Evolutionary conservation across 2,888 invertebrate species (phyloP).

Genomic region (Oxyscelio sp.): DNA sequence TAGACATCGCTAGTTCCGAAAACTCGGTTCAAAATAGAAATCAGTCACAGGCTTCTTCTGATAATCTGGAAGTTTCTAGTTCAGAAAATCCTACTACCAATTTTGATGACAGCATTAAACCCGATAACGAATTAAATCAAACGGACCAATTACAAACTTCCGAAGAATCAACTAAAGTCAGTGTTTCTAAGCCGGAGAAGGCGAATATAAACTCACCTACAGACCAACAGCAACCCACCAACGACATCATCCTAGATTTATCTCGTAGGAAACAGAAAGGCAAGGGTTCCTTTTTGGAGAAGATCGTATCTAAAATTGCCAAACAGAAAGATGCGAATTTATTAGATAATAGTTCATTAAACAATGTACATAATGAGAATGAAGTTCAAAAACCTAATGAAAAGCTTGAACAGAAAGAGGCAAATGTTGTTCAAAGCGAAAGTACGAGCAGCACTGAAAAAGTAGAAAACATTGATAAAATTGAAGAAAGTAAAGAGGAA

Average conservation of each 20-base stretch:
- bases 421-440: slow-evolving; percentile 36
- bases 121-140: slow-evolving; percentile 22
- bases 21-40: slow-evolving; percentile 73
- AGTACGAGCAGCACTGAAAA: neutral
- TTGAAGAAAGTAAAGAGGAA: no score
- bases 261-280: slow-evolving; percentile 85
- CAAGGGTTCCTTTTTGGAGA: slow-evolving; percentile 87
- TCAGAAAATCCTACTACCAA: slow-evolving; percentile 12
- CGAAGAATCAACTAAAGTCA: neutral
- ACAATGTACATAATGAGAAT: slow-evolving; percentile 27
- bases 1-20: slow-evolving; percentile 78
- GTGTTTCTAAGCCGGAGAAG: neutral
- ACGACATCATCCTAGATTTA: slow-evolving; percentile 86
- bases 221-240: slow-evolving; percentile 76
- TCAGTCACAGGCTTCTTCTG: slow-evolving; percentile 43
- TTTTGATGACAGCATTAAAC: neutral
- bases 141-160: slow-evolving; percentile 29
- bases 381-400: slow-evolving; percentile 3
- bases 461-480: slow-evolving; percentile 13
- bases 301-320: slow-evolving; percentile 87
- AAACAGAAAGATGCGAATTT: slow-evolving; percentile 84
- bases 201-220: neutral
- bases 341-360: slow-evolving; percentile 19
- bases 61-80: neutral
- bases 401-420: slow-evolving; percentile 17